Base-by-base conservation (phyloP, 2,888 invertebrate species). In the Amphipyra tragopoginis region DNA sequence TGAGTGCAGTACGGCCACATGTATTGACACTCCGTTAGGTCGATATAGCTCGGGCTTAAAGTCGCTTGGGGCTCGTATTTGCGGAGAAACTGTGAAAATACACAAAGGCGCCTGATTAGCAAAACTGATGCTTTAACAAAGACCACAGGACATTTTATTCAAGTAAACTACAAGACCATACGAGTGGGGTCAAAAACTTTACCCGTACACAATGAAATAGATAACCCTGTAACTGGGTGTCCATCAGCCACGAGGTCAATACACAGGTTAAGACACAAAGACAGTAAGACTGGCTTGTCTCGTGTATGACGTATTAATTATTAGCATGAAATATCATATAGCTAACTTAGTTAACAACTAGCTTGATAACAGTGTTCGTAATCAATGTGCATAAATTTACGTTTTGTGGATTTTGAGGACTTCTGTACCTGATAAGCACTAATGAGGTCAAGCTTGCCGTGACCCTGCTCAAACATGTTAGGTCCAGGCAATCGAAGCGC, bases 1-100 rank as follows among this genome's bases (percentile, higher is more conserved):
- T 99, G 99, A 0, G 98, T 98, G 89, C 99, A 99, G 83, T 99
- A 99, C 0, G 99, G 99, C 99, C 99, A 99, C 98, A 99, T 99
- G 90, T 99, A 99, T 75, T 98, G 98, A 82, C 98, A 98, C 86
- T 99, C 99, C 0, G 98, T 98, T 72, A 99, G 95, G 89, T 99
- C 99, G 74, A 99, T 96, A 89, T 99, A 99, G 76, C 98, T 97
- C 0, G 97, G 97, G 76, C 96, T 96, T 10, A 97, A 89, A 42
- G 95, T 96, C 11, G 96, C 96, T 83, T 95, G 96, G 0, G 96
- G 96, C 71, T 96, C 89, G 93, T 96, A 95, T 26, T 95, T 92
- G 7, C 95, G 89, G 2, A 96, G 88, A 56, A 96, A 95, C 91
- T 96, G 87, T 78, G 34, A 55, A 63, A 54, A 54, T 38, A n/a